phyloP scores from a whole-genome alignment of 2,113 vertebrate genomes.

The Merops nubicus region DNA sequence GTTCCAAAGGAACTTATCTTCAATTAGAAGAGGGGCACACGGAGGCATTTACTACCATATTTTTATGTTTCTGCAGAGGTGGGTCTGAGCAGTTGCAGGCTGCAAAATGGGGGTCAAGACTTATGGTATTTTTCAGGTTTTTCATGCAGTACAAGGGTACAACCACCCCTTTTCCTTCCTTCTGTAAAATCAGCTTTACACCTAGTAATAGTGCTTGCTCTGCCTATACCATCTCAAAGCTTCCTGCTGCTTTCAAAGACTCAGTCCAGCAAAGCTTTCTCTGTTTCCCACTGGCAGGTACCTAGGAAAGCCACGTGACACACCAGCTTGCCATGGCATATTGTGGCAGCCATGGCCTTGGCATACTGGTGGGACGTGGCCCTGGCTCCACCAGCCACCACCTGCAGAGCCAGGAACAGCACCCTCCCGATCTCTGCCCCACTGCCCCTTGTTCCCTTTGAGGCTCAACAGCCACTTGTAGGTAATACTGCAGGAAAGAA shows the following conservation, averaged over 20 bases:
- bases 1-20: not conserved
- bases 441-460: not conserved
- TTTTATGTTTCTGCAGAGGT: not conserved
- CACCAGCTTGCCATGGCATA: rapidly evolving
- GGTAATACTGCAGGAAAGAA: not conserved
- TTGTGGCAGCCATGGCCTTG: rapidly evolving
- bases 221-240: not conserved
- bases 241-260: not conserved
- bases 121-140: not conserved
- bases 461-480: not conserved
- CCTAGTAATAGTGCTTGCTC: not conserved
- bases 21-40: not conserved
- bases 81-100: not conserved
- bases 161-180: not conserved
- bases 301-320: not conserved
- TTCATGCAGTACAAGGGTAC: not conserved
- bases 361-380: rapidly evolving
- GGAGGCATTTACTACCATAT: not conserved
- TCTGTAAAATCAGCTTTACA: not conserved
- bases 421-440: rapidly evolving
- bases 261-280: not conserved
- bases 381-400: not conserved
- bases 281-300: not conserved
- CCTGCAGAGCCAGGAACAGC: not conserved
- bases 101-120: not conserved